Percentiles rank a stretch among this genome's conserved stretches.
Evolutionary conservation across 1,140 invertebrate genomes (phyloP).

Genomic region (Drosophila novamexicana): DNA sequence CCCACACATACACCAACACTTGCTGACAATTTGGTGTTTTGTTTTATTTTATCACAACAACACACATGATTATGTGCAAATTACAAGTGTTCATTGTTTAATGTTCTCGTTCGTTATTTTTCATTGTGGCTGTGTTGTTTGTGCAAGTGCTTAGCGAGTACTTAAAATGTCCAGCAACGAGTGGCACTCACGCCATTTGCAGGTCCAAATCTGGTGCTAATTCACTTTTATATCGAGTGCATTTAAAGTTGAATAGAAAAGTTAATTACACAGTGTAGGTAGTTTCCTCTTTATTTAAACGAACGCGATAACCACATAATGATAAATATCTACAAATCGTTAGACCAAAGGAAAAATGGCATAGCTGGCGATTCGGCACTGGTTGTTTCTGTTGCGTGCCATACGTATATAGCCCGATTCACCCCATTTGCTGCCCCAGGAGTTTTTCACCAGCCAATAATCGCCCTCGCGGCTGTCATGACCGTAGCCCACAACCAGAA

Average conservation of each 20-base stretch:
- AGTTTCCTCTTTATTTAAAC: neutral
- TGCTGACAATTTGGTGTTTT: neutral
- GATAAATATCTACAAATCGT: neutral
- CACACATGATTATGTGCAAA: neutral
- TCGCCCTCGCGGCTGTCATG: constrained; percentile 84
- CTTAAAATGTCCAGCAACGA: constrained; percentile 5
- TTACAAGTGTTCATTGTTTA: constrained; percentile 13
- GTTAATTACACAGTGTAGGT: neutral
- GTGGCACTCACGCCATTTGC: constrained; percentile 11
- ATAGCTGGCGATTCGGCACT: constrained; percentile 11
- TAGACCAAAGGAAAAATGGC: constrained; percentile 17
- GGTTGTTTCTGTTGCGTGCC: constrained; percentile 84
- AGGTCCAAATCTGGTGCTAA: neutral
- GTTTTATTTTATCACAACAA: constrained; percentile 2
- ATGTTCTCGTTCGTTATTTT: neutral
- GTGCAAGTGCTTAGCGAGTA: constrained; percentile 18
- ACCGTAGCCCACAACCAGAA: constrained; percentile 90
- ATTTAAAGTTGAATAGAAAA: too few relatives aligned
- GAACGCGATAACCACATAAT: neutral
- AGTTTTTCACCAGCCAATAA: constrained; percentile 89
- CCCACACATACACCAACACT: neutral
- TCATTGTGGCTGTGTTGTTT: constrained; percentile 1
- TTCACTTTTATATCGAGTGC: too few relatives aligned
- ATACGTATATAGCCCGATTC: constrained; percentile 87
- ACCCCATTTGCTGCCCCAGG: constrained; percentile 86